Evolutionary conservation across 1,140 invertebrate species (phyloP).

Genomic region (Drosophila ironensis): DNA sequence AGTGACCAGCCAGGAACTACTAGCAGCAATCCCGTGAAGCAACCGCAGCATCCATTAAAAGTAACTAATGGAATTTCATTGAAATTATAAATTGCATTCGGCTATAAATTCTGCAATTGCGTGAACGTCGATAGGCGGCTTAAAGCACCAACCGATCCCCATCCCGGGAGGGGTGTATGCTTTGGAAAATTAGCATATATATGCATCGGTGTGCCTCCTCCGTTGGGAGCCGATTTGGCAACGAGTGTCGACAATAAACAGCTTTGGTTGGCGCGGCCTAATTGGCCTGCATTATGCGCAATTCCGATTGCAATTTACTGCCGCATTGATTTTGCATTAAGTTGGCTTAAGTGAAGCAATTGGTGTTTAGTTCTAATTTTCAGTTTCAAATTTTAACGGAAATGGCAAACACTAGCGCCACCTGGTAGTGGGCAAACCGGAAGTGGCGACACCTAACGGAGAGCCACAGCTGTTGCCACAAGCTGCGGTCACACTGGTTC

Average conservation of each 20-base stretch:
- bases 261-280: slow-evolving; percentile 48
- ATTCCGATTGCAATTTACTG: slow-evolving; percentile 38
- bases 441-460: slow-evolving; percentile 4
- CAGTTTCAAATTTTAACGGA: slow-evolving; percentile 5
- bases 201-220: background rate
- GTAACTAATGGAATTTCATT: slow-evolving; percentile 76
- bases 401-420: background rate
- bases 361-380: background rate
- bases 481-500: too few species aligned
- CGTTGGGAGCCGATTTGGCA: background rate
- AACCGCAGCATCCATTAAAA: slow-evolving; percentile 69
- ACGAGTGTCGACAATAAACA: slow-evolving; percentile 54
- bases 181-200: slow-evolving; percentile 51
- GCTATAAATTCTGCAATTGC: slow-evolving; percentile 44
- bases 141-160: too few species aligned
- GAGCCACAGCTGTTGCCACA: background rate
- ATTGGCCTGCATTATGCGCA: slow-evolving; percentile 59
- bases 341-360: slow-evolving; percentile 15
- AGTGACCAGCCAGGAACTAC: slow-evolving; percentile 6
- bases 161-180: slow-evolving; percentile 21
- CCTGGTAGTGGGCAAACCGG: background rate
- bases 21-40: slow-evolving; percentile 2
- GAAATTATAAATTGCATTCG: slow-evolving; percentile 69
- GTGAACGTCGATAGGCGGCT: slow-evolving; percentile 30
- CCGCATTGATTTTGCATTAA: slow-evolving; percentile 51